Conservation (phyloP, 2,888 invertebrate species). For the Rhingia campestris region DNA sequence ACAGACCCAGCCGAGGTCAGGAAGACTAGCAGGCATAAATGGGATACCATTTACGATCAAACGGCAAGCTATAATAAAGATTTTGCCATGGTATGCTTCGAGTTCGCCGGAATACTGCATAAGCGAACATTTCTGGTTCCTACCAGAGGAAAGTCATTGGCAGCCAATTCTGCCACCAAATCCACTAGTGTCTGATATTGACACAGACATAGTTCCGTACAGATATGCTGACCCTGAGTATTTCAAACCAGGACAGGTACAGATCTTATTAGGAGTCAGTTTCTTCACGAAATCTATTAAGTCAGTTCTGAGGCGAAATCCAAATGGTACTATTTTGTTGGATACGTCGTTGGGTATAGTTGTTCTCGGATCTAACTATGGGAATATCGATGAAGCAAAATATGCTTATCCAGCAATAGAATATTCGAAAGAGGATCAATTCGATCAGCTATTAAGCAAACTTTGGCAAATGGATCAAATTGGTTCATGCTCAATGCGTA, state of each 20-base stretch:
- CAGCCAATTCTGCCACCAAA: neutral
- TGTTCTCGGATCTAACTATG: no score
- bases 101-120: neutral
- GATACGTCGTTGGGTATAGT: conserved; percentile 3
- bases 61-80: neutral
- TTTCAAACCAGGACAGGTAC: conserved; percentile 9
- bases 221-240: conserved; percentile 3
- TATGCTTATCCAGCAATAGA: conserved; percentile 1
- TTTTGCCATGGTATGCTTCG: conserved; percentile 4
- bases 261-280: neutral
- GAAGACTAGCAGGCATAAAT: neutral
- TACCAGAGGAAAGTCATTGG: conserved; percentile 22
- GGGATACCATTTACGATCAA: neutral
- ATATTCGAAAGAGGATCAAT: conserved; percentile 1
- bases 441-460: conserved; percentile 3
- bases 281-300: no score
- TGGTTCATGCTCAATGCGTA: neutral
- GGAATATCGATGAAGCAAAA: neutral
- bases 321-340: neutral
- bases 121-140: neutral
- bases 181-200: neutral
- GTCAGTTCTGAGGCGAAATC: no score
- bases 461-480: conserved; percentile 26
- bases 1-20: neutral
- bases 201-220: neutral